Conservation (phyloP, 37 sponge, comb jelly and placozoan genomes). For the Ephydatia muelleri region DNA sequence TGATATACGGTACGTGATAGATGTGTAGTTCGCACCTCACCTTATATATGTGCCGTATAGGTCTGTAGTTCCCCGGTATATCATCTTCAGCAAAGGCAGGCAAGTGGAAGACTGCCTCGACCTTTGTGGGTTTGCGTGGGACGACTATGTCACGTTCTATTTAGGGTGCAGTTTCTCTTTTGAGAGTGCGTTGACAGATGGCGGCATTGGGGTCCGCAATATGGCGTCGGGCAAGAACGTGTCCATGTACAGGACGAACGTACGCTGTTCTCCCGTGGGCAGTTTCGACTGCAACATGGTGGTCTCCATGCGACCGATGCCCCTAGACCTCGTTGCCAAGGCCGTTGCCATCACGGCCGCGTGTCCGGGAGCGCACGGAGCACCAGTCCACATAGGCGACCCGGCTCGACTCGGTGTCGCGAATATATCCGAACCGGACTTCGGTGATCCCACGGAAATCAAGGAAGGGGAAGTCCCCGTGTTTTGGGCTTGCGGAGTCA, state of each 20-base stretch:
- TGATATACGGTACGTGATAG: conserved; percentile 62
- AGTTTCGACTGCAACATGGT: conserved; percentile 40
- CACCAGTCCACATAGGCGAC: conserved; percentile 91
- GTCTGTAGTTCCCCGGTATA: conserved; percentile 76
- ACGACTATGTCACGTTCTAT: conserved; percentile 79
- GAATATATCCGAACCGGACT: conserved; percentile 29
- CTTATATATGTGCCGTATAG: conserved; percentile 20
- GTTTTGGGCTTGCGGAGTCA: conserved; percentile 97
- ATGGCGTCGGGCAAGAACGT: conserved; percentile 40
- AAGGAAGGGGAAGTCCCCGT: conserved; percentile 76
- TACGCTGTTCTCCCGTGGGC: conserved; percentile 49
- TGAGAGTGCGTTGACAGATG: conserved; percentile 51
- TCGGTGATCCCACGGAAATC: conserved; percentile 40
- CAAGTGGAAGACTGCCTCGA: conserved; percentile 38
- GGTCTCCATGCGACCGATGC: conserved; percentile 63
- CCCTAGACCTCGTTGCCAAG: conserved; percentile 17
- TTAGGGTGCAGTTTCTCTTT: conserved; percentile 94
- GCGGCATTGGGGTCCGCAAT: conserved; percentile 57
- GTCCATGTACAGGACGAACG: conserved; percentile 73
- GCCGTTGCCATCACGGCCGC: conserved; percentile 42
- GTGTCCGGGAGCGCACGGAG: conserved; percentile 72
- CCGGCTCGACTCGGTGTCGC: conserved; percentile 78
- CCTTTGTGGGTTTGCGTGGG: conserved; percentile 67
- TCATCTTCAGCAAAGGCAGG: conserved; percentile 49
- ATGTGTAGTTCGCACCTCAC: too few relatives aligned